A percentile compares a stretch with the other conserved stretches of the same genome.
Evolutionary conservation across 1,140 invertebrate species (phyloP).

Genomic region (Polypedilum vanderplanki): DNA sequence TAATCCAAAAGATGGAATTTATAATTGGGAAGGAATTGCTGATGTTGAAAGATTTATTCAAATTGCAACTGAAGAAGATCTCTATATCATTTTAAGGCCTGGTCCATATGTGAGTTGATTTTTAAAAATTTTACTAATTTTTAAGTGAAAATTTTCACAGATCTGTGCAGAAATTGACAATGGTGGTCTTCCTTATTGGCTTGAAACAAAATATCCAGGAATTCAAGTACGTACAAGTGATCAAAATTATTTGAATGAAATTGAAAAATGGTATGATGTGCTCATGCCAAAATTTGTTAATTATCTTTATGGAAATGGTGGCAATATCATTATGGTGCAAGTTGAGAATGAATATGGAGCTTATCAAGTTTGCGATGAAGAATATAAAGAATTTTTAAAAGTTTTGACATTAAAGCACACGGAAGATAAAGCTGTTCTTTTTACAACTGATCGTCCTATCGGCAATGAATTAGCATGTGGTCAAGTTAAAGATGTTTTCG

Average conservation of each 20-base stretch:
- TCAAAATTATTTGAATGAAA: slow-evolving; percentile 50
- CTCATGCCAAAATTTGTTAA: slow-evolving; percentile 51
- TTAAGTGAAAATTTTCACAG: slow-evolving; percentile 49
- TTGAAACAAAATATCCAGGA: slow-evolving; percentile 58
- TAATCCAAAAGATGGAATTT: slow-evolving; percentile 61
- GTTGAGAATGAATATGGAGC: slow-evolving; percentile 75
- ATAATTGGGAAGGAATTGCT: slow-evolving; percentile 67
- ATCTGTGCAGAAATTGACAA: slow-evolving; percentile 69
- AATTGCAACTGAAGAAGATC: slow-evolving; percentile 59
- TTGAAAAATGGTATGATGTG: slow-evolving; percentile 51
- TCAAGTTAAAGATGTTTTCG: slow-evolving; percentile 52
- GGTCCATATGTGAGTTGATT: slow-evolving; percentile 58
- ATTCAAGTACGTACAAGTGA: slow-evolving; percentile 59
- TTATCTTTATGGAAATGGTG: slow-evolving; percentile 61
- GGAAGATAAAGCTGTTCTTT: slow-evolving; percentile 55
- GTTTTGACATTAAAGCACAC: slow-evolving; percentile 53
- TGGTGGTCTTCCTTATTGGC: slow-evolving; percentile 76
- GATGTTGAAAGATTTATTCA: slow-evolving; percentile 51
- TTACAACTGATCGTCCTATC: slow-evolving; percentile 59
- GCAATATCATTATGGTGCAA: slow-evolving; percentile 72
- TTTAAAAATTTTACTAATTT: slow-evolving; percentile 74
- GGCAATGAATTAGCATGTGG: slow-evolving; percentile 50
- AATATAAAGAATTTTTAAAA: slow-evolving; percentile 52
- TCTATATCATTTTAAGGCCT: slow-evolving; percentile 66
- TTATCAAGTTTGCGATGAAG: slow-evolving; percentile 57